Conservation (phyloP, 2,113 vertebrate species). For the Vicugna pacos region DNA sequence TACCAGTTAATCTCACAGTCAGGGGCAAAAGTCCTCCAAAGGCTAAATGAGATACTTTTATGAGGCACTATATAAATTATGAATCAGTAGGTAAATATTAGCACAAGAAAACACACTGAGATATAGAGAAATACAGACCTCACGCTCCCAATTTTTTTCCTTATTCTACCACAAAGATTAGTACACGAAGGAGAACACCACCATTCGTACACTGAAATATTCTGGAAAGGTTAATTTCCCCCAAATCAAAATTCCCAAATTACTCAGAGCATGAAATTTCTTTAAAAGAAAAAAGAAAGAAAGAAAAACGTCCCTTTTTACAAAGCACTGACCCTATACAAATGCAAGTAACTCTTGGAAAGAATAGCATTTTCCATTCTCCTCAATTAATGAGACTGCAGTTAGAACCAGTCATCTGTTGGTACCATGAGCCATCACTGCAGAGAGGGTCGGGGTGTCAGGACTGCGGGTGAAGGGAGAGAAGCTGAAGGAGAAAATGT, state of each 20-base stretch:
- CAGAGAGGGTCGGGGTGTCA: not conserved
- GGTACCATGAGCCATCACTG: not conserved
- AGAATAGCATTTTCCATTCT: slow-evolving; percentile 7
- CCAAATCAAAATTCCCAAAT: slow-evolving; percentile 43
- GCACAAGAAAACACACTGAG: not conserved
- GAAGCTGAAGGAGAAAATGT: slow-evolving; percentile 2
- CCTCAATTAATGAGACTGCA: not conserved
- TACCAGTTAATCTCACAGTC: not conserved
- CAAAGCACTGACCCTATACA: slow-evolving; percentile 64
- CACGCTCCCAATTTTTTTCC: not conserved
- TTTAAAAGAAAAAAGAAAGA: not conserved
- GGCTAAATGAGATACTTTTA: not conserved
- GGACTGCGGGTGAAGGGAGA: not conserved
- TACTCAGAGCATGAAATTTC: slow-evolving; percentile 43
- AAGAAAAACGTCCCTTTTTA: slow-evolving; percentile 17
- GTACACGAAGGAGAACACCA: not conserved
- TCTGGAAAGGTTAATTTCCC: slow-evolving; percentile 49
- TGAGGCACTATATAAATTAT: not conserved
- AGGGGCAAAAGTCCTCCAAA: not conserved
- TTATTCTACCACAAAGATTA: not conserved
- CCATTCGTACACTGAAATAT: not conserved
- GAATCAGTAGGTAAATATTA: not conserved
- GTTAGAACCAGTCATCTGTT: not conserved
- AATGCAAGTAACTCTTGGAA: slow-evolving; percentile 60
- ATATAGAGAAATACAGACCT: not conserved